These are phyloP conservation scores for Chrysopa pallens DNA, from an alignment of 1,140 invertebrate species.

Conservation along the genomic window DNA sequence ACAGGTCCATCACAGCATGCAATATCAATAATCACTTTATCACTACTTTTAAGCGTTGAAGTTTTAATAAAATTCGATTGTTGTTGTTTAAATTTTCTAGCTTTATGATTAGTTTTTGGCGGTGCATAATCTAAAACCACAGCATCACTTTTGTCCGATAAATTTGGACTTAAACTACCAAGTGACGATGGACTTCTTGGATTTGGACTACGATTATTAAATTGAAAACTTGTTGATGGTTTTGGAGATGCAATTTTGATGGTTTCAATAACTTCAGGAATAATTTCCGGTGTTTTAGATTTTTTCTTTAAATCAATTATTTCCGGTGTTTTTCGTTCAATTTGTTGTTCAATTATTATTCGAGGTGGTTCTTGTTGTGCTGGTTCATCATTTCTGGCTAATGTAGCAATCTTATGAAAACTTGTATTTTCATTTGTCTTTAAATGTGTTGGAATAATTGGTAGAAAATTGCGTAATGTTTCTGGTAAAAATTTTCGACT, in stretches of 20 bases:
- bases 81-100: conserved; percentile 6
- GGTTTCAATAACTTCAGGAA: background rate
- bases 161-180: conserved; percentile 13
- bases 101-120: conserved; percentile 7
- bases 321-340: background rate
- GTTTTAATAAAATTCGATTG: background rate
- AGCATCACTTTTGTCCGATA: conserved; percentile 2
- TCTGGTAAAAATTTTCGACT: conserved; percentile 16
- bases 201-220: background rate
- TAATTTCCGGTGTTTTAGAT: no score
- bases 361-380: background rate
- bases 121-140: background rate
- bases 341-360: conserved; percentile 3
- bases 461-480: conserved; percentile 1
- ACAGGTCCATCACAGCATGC: conserved; percentile 79
- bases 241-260: background rate
- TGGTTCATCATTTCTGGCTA: background rate
- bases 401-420: background rate
- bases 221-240: background rate
- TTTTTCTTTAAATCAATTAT: background rate
- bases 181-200: conserved; percentile 20
- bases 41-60: conserved; percentile 2
- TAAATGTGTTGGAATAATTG: conserved; percentile 5
- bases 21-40: conserved; percentile 52
- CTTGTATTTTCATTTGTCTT: conserved; percentile 5